Base-by-base conservation (phyloP, 1,140 invertebrate genomes). In the Brachionus sp. region DNA sequence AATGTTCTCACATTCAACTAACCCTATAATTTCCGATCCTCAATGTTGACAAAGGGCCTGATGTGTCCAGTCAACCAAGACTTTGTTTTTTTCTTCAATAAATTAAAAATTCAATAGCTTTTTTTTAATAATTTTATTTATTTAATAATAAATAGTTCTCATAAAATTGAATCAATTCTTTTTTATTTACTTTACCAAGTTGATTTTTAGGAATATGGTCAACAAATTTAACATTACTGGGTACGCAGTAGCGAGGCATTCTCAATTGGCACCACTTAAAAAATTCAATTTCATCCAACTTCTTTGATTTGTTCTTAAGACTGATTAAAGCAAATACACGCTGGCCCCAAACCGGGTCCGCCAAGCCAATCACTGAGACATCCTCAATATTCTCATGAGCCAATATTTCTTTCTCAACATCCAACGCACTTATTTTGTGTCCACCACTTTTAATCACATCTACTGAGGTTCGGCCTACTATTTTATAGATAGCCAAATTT, bases 371-470 rank as follows among this genome's bases (percentile, higher is more conserved):
- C 9, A 83, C 82, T 1, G 82, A 10, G 9, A 33, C 25, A 39
- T 83, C 82, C 2, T 46, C 44, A 16, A 83, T 62, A 25, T 19
- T 12, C 10, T 35, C 42, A 64, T 70, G 19, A 19, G 19, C 68
- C 12, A 73, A 7, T 64, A 83, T 33, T 16, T 66, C 66, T 50
- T 64, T 64, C 89, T 97, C 95, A 12, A 96, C 92, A 88, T 95
- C 93, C 7, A 95, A 89, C 0, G 94, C 93, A 86, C 93, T 94
- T 37, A 94, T 91, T 85, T 90, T 90, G 87, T 94, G 95, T 0
- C 94, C 95, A 33, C 94, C 93, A 84, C 92, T 93, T 88, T 95
- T 96, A 84, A 97, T 95, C 57, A 96, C 94, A 87, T 97, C 95
- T 0, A 94, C 91, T 5, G 92, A 94, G 25, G 92, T 93, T 37